Conservation (phyloP, 2,113 vertebrate species). For the Carlito syrichta region DNA sequence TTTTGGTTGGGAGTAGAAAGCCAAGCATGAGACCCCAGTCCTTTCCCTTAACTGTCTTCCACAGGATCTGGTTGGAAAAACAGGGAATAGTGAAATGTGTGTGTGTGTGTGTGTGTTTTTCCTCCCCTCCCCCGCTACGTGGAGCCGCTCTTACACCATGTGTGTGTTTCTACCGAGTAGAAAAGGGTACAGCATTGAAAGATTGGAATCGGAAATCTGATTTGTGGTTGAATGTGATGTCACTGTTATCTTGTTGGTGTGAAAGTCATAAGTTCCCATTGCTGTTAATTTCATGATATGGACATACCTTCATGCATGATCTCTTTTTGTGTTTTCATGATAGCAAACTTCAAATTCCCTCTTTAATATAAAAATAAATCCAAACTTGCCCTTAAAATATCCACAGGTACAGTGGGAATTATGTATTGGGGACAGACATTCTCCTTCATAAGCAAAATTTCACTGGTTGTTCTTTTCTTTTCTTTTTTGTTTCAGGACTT, state of each 20-base stretch:
- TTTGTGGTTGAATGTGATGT: background rate
- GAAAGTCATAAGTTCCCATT: background rate
- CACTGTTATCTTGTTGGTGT: background rate
- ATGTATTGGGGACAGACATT: conserved; percentile 52
- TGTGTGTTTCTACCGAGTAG: background rate
- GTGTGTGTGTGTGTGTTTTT: no score
- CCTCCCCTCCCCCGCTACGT: no score
- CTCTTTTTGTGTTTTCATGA: conserved; percentile 47
- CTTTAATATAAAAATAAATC: conserved; percentile 56
- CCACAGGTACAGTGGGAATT: conserved; percentile 79
- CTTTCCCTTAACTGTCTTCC: background rate
- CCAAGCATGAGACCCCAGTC: background rate
- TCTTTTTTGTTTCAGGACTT: conserved; percentile 89
- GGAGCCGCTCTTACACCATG: no score
- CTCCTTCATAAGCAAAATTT: conserved; percentile 75
- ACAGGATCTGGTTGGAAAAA: conserved; percentile 25
- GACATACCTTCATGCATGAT: conserved; percentile 14
- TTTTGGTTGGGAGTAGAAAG: conserved; percentile 39
- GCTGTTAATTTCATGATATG: background rate
- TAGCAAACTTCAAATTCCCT: conserved; percentile 33
- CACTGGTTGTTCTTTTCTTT: conserved; percentile 79
- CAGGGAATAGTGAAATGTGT: background rate
- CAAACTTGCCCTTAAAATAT: conserved; percentile 71
- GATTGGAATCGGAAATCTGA: conserved; percentile 1
- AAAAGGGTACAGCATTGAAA: background rate